Base-by-base conservation (phyloP, 2,797 vertebrate species). In the Iguana delicatissima region DNA sequence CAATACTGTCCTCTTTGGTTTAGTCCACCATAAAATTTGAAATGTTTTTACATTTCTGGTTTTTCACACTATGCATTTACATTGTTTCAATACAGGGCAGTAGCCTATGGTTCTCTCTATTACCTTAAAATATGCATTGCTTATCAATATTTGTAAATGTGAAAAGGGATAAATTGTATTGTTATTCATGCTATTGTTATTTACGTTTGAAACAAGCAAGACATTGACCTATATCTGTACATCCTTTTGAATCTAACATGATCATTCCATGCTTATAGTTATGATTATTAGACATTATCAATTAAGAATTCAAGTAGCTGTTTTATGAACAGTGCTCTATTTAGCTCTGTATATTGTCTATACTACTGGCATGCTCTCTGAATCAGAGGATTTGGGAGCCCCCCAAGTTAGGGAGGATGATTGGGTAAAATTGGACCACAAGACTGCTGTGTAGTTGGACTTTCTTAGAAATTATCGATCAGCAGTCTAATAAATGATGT, bases 21-120 rank as follows among this genome's bases (percentile, higher is more conserved):
- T 81, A 2, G 35, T 87, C 84, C 50, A 72, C 1, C 1, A 90
- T 57, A 88, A 91, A 86, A n/a, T 87, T 85, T 22, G 7, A 64
- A 77, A 79, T 82, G 87, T 6, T 9, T 86, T 85, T n/a, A 74
- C 2, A 62, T 0, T 55, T 0, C 0, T 22, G 8, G 1, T 52
- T 92, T 89, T 85, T 46, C 35, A 10, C 2, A 18, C 69, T 89
- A 6, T 80, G 50, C 5, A 67, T 55, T 6, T 38, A 59, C 62
- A 32, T 13, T 59, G 10, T 14, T 67, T 59, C 86, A 80, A 85
- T 74, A 92, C 29, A 80, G 0, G 57, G 24, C 87, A 85, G 69
- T 52, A 82, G 38, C 3, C 79, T 59, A 10, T 22, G 18, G 12
- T 24, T 29, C 6, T n/a, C 69, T 74, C 13, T 67, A 7, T 22